Evolutionary conservation across 2,797 vertebrate species (phyloP).

Genomic region (Notoglanidium macrostoma): DNA sequence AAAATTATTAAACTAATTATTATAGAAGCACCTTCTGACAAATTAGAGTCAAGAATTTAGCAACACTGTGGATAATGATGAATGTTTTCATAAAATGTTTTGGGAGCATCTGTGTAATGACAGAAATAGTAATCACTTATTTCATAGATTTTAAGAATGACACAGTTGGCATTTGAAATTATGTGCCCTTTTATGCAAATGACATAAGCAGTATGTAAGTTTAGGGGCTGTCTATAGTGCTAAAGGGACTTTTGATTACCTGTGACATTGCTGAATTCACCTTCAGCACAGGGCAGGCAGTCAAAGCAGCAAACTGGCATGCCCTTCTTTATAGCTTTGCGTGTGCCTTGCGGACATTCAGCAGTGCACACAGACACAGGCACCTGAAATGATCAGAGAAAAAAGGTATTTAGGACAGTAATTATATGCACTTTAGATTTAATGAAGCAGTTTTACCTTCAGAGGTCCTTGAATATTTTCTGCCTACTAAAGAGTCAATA

Average conservation of each 20-base stretch:
- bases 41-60: background rate
- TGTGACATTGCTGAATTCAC: slow-evolving; percentile 60
- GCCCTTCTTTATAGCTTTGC: slow-evolving; percentile 59
- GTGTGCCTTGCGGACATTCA: slow-evolving; percentile 60
- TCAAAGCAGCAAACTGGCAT: slow-evolving; percentile 65
- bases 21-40: background rate
- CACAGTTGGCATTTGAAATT: background rate
- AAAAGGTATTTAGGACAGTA: background rate
- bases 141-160: background rate
- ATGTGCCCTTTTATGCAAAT: background rate
- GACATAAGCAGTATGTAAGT: too few species aligned
- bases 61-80: background rate
- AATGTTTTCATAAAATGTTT: background rate
- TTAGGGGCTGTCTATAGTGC: too few species aligned
- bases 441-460: background rate
- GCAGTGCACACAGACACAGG: slow-evolving; percentile 60
- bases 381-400: slow-evolving; percentile 58
- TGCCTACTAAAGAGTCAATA: background rate
- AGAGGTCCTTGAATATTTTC: background rate
- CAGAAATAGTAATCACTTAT: background rate
- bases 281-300: slow-evolving; percentile 63
- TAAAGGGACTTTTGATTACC: slow-evolving; percentile 31
- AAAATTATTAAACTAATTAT: background rate
- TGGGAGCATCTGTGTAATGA: background rate
- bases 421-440: background rate